phyloP scores from a whole-genome alignment of 2,797 vertebrate genomes.

The Cuniculus paca region DNA sequence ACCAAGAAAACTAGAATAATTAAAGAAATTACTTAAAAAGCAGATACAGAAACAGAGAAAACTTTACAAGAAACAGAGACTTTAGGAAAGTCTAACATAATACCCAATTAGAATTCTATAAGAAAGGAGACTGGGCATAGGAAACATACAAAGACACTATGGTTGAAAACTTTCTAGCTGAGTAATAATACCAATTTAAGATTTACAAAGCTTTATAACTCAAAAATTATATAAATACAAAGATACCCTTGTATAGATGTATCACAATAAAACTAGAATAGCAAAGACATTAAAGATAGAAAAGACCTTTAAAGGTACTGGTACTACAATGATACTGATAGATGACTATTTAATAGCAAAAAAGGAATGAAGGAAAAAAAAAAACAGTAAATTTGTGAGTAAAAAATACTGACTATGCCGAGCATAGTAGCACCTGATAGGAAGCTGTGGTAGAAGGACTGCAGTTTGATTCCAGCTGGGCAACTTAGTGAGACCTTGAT shows the following conservation, averaged over 20 bases:
- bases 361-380: conserved; percentile 33
- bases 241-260: not conserved
- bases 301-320: conserved; percentile 31
- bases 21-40: conserved; percentile 26
- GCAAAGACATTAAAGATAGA: too few species aligned
- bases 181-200: conserved; percentile 22
- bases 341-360: conserved; percentile 2
- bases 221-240: conserved; percentile 21
- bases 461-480: not conserved
- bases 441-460: not conserved
- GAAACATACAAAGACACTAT: not conserved
- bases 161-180: not conserved
- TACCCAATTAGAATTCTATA: not conserved
- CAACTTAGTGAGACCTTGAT: not conserved
- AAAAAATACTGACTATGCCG: conserved; percentile 22
- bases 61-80: not conserved
- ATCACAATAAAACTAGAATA: conserved; percentile 27
- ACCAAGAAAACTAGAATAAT: conserved; percentile 25
- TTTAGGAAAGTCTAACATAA: not conserved
- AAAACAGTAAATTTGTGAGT: not conserved
- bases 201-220: not conserved
- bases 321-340: not conserved
- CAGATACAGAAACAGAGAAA: not conserved
- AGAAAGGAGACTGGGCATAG: not conserved
- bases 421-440: not conserved